phyloP scores from a whole-genome alignment of 2,888 invertebrate genomes.

The Cryptus viduatorius region DNA sequence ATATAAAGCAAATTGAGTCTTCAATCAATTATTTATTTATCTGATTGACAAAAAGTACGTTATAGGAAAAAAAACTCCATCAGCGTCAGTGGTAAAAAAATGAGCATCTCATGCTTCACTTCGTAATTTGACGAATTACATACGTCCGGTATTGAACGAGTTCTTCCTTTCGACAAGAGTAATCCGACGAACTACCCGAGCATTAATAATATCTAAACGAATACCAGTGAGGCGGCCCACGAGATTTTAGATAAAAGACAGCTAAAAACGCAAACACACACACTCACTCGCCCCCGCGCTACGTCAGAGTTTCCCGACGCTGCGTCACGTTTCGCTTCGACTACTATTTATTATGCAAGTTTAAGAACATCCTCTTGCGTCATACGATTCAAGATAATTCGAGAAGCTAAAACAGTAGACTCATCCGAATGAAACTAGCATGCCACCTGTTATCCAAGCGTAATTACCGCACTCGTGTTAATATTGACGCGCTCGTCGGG shows the following conservation, averaged over 20 bases:
- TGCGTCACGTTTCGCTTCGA: not conserved
- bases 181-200: not conserved
- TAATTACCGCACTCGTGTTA: not conserved
- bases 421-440: not conserved
- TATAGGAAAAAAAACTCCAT: not conserved
- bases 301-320: not conserved
- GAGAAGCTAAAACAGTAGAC: not conserved
- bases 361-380: conserved; percentile 1
- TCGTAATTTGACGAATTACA: not conserved
- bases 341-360: not conserved
- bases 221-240: not conserved
- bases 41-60: not conserved
- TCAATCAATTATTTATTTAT: too few species aligned
- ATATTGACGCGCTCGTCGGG: too few species aligned
- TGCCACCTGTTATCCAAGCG: not conserved
- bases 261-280: not conserved
- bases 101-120: not conserved
- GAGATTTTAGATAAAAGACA: conserved; percentile 8
- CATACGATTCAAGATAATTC: not conserved
- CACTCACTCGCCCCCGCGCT: not conserved
- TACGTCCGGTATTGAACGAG: not conserved
- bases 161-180: not conserved
- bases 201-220: conserved; percentile 7
- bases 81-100: not conserved
- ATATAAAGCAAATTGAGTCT: too few species aligned